phyloP scores from a whole-genome alignment of 2,888 invertebrate species.

The Melanostoma scalare region DNA sequence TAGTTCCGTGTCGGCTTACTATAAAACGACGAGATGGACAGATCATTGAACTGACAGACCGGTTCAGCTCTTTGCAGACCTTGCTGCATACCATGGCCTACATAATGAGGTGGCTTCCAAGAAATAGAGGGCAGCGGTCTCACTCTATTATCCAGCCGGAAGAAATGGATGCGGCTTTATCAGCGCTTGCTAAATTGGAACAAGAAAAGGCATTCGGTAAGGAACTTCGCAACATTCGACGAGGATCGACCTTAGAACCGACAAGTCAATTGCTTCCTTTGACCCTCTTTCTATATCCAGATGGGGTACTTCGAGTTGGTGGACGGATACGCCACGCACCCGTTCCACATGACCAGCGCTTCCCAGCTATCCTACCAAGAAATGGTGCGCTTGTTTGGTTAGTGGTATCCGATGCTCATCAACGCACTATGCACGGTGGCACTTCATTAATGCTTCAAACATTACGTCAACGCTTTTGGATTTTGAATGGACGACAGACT shows the following conservation, averaged over 20 bases:
- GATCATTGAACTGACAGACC: not conserved
- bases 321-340: not conserved
- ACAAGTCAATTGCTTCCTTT: not conserved
- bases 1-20: not conserved
- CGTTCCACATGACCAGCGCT: not conserved
- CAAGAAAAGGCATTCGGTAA: not conserved
- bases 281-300: not conserved
- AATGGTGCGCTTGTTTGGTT: not conserved
- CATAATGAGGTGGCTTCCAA: not conserved
- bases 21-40: not conserved
- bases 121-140: not conserved
- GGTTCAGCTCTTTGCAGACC: not conserved
- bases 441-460: slow-evolving; percentile 23
- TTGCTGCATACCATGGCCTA: not conserved
- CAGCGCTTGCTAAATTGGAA: too few relatives aligned
- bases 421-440: slow-evolving; percentile 20
- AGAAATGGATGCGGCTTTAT: too few relatives aligned
- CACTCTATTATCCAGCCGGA: too few relatives aligned
- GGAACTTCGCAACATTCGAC: not conserved
- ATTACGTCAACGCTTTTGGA: slow-evolving; percentile 10
- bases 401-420: not conserved
- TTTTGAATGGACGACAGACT: slow-evolving; percentile 4
- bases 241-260: not conserved
- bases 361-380: not conserved
- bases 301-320: not conserved